phyloP scores from a whole-genome alignment of 2,113 vertebrate species.

The Gambusia holbrooki region DNA sequence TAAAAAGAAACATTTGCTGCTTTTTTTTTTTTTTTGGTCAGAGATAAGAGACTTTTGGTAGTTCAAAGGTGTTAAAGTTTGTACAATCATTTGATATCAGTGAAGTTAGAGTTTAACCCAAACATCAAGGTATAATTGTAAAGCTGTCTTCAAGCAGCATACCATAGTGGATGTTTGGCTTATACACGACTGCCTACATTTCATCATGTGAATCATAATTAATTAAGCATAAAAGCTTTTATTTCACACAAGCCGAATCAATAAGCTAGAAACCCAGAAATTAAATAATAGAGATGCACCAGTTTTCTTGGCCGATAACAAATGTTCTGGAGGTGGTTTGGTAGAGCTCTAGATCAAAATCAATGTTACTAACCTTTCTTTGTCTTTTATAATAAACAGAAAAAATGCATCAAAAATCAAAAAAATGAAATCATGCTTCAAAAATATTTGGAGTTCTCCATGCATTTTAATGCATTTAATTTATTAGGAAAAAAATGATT shows the following conservation, averaged over 20 bases:
- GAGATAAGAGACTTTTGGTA: constrained; percentile 34
- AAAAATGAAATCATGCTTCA: background rate
- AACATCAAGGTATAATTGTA: background rate
- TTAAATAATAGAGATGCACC: background rate
- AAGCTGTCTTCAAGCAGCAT: background rate
- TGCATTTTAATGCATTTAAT: background rate
- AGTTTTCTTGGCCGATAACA: background rate
- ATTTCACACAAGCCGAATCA: constrained; percentile 11
- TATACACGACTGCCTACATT: constrained; percentile 17
- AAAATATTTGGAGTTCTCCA: background rate
- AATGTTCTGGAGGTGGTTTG: too few relatives aligned
- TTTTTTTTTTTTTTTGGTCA: constrained; percentile 18
- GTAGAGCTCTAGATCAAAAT: background rate
- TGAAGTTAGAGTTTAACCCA: background rate
- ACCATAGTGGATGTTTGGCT: constrained; percentile 9
- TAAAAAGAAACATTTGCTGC: constrained; percentile 78
- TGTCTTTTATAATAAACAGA: background rate
- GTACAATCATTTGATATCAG: constrained; percentile 21
- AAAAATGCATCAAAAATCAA: background rate
- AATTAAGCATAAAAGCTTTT: background rate
- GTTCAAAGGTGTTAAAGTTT: constrained; percentile 33
- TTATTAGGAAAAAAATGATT: background rate
- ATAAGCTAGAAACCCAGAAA: constrained; percentile 12
- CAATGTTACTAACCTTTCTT: background rate
- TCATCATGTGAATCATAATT: constrained; percentile 8